Conservation (phyloP, 2,797 vertebrate genomes). For the Darevskia nairensis region DNA sequence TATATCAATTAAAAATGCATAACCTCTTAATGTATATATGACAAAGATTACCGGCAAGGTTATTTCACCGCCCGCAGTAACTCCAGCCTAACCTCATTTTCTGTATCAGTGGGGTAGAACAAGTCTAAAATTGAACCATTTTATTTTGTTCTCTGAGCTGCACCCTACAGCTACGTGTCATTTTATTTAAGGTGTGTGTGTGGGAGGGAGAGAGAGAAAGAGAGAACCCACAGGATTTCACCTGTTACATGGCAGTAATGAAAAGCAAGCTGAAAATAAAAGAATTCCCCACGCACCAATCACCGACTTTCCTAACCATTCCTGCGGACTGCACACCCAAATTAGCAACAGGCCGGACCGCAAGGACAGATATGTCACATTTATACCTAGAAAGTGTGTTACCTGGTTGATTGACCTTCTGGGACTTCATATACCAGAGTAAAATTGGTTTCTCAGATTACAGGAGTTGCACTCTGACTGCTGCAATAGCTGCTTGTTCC, state of each 20-base stretch:
- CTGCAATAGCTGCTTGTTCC: neutral
- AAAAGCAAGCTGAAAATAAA: neutral
- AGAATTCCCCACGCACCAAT: neutral
- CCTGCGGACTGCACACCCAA: neutral
- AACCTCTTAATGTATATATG: neutral
- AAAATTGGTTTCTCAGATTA: neutral
- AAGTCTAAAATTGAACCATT: slow-evolving; percentile 76
- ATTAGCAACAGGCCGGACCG: neutral
- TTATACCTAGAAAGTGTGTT: neutral
- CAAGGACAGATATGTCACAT: neutral
- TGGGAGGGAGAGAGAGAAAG: neutral
- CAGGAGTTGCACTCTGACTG: too few species aligned
- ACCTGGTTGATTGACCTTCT: neutral
- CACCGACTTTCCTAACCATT: neutral
- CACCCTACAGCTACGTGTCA: slow-evolving; percentile 50
- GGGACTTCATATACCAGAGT: neutral
- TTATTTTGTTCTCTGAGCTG: slow-evolving; percentile 79
- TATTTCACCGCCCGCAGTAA: slow-evolving; percentile 54
- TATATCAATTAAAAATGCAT: slow-evolving; percentile 62
- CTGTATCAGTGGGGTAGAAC: slow-evolving; percentile 84
- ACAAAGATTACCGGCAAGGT: slow-evolving; percentile 40
- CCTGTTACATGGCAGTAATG: neutral
- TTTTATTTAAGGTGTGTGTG: slow-evolving; percentile 33
- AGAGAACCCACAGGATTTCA: slow-evolving; percentile 16
- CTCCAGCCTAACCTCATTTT: slow-evolving; percentile 83